A percentile compares a stretch with the other conserved stretches of the same genome.
Conservation (phyloP, 2,113 vertebrate species). For the Passer domesticus region DNA sequence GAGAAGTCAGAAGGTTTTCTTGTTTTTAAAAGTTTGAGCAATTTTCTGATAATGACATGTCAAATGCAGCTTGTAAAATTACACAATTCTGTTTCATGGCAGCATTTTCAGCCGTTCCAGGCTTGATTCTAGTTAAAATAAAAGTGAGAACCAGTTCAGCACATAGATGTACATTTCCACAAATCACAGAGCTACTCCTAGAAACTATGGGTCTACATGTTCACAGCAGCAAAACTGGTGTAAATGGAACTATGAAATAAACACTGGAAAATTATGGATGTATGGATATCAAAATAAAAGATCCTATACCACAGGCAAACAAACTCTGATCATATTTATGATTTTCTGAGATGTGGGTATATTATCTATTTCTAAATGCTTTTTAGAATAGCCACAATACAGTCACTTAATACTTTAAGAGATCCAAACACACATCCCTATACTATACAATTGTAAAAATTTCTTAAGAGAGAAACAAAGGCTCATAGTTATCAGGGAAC, state of each 20-base stretch:
- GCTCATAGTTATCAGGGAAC: not conserved
- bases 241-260: not conserved
- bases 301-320: not conserved
- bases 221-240: not conserved
- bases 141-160: not conserved
- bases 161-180: not conserved
- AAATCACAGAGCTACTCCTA: not conserved
- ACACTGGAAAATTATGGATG: not conserved
- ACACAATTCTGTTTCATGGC: not conserved
- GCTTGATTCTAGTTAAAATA: not conserved
- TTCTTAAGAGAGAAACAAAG: not conserved
- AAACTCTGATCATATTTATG: not conserved
- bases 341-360: not conserved
- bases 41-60: not conserved
- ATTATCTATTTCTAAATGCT: not conserved
- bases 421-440: not conserved
- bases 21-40: slow-evolving; percentile 19
- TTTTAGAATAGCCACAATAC: not conserved
- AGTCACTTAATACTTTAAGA: not conserved
- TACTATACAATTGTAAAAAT: not conserved
- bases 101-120: not conserved
- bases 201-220: not conserved
- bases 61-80: not conserved
- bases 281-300: not conserved
- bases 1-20: not conserved